Evolutionary conservation across 2,113 vertebrate species (phyloP).

Genomic region (Archilochus colubris): DNA sequence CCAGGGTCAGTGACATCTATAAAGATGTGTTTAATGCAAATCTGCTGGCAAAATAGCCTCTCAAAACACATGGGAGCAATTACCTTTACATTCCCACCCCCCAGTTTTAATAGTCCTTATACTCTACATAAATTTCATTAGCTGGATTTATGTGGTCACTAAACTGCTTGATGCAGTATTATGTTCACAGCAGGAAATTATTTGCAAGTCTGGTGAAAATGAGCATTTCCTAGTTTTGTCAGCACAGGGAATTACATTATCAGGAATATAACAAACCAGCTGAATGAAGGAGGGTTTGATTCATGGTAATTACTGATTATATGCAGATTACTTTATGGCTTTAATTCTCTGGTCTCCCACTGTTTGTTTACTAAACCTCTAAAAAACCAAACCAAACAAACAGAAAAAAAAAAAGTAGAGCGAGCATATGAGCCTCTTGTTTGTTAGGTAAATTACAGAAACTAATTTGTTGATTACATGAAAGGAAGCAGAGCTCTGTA

Average conservation of each 20-base stretch:
- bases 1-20: not conserved
- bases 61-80: not conserved
- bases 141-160: constrained; percentile 60
- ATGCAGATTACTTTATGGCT: constrained; percentile 59
- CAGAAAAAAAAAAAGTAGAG: not conserved
- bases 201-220: constrained; percentile 63
- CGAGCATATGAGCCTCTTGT: not conserved
- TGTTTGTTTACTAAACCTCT: constrained; percentile 61
- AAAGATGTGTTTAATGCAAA: not conserved
- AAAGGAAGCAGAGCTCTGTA: not conserved
- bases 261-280: constrained; percentile 54
- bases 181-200: constrained; percentile 57
- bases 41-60: not conserved
- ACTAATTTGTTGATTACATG: constrained; percentile 30
- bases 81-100: not conserved
- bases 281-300: constrained; percentile 56
- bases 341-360: constrained; percentile 55
- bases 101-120: constrained; percentile 4
- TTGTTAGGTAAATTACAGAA: constrained; percentile 32
- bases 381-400: not conserved
- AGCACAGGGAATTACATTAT: constrained; percentile 2
- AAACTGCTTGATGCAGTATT: constrained; percentile 40
- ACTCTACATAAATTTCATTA: constrained; percentile 50
- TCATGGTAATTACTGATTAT: constrained; percentile 55
- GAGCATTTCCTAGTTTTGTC: constrained; percentile 43